Base-by-base conservation (phyloP, 2,113 vertebrate species). In the Engraulis encrasicolus region DNA sequence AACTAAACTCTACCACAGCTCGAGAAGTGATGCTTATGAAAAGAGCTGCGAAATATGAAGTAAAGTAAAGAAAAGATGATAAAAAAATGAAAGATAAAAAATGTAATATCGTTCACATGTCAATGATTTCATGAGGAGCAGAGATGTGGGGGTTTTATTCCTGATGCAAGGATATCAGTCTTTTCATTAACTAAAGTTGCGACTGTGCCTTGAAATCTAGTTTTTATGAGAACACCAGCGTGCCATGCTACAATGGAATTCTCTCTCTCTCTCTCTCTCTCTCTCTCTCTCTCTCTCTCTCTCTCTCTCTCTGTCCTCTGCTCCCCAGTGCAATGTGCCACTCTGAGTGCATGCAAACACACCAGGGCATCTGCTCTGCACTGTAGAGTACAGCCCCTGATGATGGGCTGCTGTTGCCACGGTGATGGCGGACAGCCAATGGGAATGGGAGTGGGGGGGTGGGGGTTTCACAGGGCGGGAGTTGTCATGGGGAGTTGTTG, bases 341-440 rank as follows among this genome's bases (percentile, higher is more conserved):
- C 27, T 74, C 27, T 31, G 66, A 34, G 66, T 31, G 66, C 14
- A 27, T 71, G 27, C 58, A 61, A 23, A 61, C 58, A 61, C 58
- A n/a, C n/a, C n/a, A n/a, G n/a, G n/a, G n/a, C n/a, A n/a, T n/a
- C n/a, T n/a, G n/a, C n/a, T n/a, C n/a, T n/a, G n/a, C n/a, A n/a
- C n/a, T n/a, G n/a, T n/a, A n/a, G n/a, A n/a, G n/a, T n/a, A n/a
- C n/a, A n/a, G n/a, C n/a, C n/a, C n/a, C n/a, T n/a, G n/a, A n/a
- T n/a, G 66, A 74, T 34, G 66, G 66, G 15, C 66, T 74, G 66
- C 66, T 12, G 66, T 74, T 74, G 66, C 66, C 66, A 74, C 66
- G 66, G 66, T 74, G 31, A 74, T 74, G 66, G 66, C 66, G 11
- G 14, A 12, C 66, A 74, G 66, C 66, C 66, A 74, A 74, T 11